Evolutionary conservation across 2,113 vertebrate species (phyloP), one percentile per base, ranked within the genome.

Genomic region (Rafetus swinhoei): DNA sequence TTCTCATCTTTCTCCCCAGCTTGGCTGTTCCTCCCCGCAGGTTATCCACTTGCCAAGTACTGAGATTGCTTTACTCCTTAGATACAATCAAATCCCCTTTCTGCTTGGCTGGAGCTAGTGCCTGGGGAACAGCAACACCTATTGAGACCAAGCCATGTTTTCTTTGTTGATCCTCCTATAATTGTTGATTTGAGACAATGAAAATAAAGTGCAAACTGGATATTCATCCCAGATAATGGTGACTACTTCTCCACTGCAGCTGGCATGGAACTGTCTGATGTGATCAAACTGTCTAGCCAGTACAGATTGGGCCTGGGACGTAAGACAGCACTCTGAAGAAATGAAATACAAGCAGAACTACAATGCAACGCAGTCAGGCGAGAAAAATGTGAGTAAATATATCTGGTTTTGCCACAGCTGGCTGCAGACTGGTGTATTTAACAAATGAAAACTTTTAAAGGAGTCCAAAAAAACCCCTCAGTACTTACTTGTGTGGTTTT

Each of bases 401-500:
- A 19, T 39, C 60, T 94, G 21, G 72, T 45, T 25, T 24, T 90
- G 50, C 88, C 35, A 1, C 14, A 90, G 86, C 54, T 24, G 74
- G 39, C 3, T 72, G 39, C 35, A 90, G 57, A 21, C 50, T 81
- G 19, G 56, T 45, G 15, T 14, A 74, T 52, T 60, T 56, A 52
- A 18, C 60, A 21, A 19, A 0, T n/a, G 24, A n/a, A 69, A 84
- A 86, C 45, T 9, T 77, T 77, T 59, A 57, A 59, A 91, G 56
- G 14, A n/a, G 12, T 74, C 35, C 22, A 57, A 81, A 81, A 82
- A 54, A 76, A 83, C 32, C 16, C 16, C 25, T 3, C 25, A 81
- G 32, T 52, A 98, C 99, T 99, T 97, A 99, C 99, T 99, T 87
- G 99, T 99, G 92, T 99, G 99, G 96, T 98, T 90, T 92, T 99